A percentile compares a stretch with the other conserved stretches of the same genome.
Evolutionary conservation across 2,797 vertebrate species (phyloP).

Genomic region (Astyanax mexicanus): DNA sequence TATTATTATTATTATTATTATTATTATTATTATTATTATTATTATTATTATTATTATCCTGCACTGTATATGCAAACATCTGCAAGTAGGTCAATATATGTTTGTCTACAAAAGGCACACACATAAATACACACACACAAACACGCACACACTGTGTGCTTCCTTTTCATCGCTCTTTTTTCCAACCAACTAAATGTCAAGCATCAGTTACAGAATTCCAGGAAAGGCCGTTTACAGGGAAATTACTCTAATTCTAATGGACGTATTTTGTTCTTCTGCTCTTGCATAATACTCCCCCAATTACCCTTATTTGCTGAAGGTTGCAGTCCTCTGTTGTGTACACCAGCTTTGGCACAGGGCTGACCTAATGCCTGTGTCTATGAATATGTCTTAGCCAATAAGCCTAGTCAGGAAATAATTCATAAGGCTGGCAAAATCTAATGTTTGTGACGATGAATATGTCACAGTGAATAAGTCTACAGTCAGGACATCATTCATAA

Average conservation of each 20-base stretch:
- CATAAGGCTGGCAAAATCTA: conserved; percentile 1
- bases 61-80: too few species aligned
- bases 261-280: background rate
- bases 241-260: background rate
- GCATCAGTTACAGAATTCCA: background rate
- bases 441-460: conserved; percentile 1
- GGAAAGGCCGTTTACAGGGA: background rate
- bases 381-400: conserved; percentile 10
- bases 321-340: background rate
- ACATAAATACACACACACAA: too few species aligned
- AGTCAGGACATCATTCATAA: conserved; percentile 2
- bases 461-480: background rate
- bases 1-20: too few species aligned
- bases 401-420: conserved; percentile 17
- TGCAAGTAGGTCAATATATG: background rate
- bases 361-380: conserved; percentile 1
- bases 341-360: background rate
- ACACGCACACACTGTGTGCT: too few species aligned
- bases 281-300: background rate
- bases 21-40: too few species aligned
- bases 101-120: background rate
- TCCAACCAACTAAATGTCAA: background rate
- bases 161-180: background rate
- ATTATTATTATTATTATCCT: too few species aligned
- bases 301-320: background rate